Conservation (phyloP, 2,113 vertebrate species). For the Leptocoma aspasia region DNA sequence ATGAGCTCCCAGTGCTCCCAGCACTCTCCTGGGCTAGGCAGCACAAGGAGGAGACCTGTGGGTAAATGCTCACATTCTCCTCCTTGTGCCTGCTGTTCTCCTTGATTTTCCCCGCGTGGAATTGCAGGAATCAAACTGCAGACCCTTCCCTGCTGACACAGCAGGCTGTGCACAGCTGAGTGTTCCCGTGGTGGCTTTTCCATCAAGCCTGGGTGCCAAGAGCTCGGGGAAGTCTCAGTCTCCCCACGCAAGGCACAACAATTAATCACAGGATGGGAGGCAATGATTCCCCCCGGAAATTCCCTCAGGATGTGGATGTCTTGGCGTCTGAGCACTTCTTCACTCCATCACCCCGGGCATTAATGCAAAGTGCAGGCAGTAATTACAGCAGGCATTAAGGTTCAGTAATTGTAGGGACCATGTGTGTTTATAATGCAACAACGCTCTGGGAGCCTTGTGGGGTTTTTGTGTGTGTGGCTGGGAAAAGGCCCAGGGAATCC, state of each 20-base stretch:
- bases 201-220: background rate
- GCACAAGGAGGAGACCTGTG: background rate
- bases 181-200: rapidly evolving
- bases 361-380: slow-evolving; percentile 33
- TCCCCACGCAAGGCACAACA: background rate
- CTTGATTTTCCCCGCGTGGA: background rate
- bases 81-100: background rate
- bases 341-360: slow-evolving; percentile 16
- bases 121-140: background rate
- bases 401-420: background rate
- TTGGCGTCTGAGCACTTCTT: background rate
- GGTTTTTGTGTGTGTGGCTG: background rate
- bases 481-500: background rate
- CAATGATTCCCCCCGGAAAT: background rate
- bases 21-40: rapidly evolving
- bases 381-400: slow-evolving; percentile 56
- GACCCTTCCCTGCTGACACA: background rate
- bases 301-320: background rate
- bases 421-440: background rate
- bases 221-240: background rate
- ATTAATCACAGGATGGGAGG: background rate
- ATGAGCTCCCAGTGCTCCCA: background rate
- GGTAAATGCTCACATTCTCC: rapidly evolving
- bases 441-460: background rate
- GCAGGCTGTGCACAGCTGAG: background rate